Evolutionary conservation across 1,140 invertebrate genomes (phyloP).

Genomic region (Bombus waltoni): DNA sequence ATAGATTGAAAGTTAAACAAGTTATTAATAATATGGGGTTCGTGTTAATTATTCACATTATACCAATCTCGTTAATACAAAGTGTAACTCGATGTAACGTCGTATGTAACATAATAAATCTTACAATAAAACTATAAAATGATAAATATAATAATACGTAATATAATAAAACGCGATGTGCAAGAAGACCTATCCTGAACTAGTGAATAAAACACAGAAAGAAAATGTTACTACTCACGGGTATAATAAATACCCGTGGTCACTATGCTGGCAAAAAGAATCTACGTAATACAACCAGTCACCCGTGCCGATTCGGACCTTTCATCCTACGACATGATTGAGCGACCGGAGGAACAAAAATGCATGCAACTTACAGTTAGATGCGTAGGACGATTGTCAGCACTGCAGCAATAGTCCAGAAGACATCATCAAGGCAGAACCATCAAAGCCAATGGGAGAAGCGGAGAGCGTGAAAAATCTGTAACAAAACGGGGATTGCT

Average conservation of each 20-base stretch:
- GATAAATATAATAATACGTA: no score
- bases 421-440: background rate
- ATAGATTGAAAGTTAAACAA: background rate
- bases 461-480: background rate
- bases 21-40: background rate
- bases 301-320: background rate
- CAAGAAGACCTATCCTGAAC: background rate
- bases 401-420: background rate
- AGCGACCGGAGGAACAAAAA: background rate
- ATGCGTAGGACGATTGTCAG: background rate
- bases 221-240: background rate
- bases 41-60: no score
- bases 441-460: background rate
- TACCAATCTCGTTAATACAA: no score
- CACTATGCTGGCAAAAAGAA: background rate
- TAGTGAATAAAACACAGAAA: background rate
- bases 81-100: no score
- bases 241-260: background rate
- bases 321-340: conserved; percentile 10
- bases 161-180: background rate
- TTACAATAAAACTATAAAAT: no score
- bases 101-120: background rate
- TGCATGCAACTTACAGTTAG: background rate
- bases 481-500: background rate
- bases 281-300: conserved; percentile 5